Conservation (phyloP, 2,113 vertebrate species). For the Meriones unguiculatus region DNA sequence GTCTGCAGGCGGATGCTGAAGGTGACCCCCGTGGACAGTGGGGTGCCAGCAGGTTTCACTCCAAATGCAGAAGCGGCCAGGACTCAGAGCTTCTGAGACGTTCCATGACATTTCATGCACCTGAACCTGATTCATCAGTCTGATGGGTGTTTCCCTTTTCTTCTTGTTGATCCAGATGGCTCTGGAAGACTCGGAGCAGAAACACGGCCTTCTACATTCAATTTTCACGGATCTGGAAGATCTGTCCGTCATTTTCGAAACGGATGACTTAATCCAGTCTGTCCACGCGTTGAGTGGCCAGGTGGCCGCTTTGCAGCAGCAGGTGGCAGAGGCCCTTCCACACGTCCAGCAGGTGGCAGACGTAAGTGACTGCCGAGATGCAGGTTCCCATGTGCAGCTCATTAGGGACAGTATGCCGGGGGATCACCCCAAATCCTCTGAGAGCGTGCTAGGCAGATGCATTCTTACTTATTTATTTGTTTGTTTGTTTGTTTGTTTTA, state of each 20-base stretch:
- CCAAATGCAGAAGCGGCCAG: neutral
- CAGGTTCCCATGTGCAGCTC: constrained; percentile 17
- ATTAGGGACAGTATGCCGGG: neutral
- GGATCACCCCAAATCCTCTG: neutral
- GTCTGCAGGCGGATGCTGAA: neutral
- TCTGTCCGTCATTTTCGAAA: constrained; percentile 91
- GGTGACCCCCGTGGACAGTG: neutral
- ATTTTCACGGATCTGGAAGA: constrained; percentile 90
- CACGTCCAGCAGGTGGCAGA: constrained; percentile 90
- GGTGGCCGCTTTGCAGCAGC: constrained; percentile 89
- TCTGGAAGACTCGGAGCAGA: constrained; percentile 93
- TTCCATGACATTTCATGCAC: neutral
- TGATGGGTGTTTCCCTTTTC: constrained; percentile 15
- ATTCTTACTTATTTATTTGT: neutral
- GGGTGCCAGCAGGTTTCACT: neutral
- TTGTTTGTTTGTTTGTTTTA: too few species aligned
- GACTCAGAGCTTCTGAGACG: neutral
- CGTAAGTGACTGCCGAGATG: constrained; percentile 87
- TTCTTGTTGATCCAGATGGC: constrained; percentile 88
- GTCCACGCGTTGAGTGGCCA: constrained; percentile 86
- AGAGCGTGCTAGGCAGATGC: neutral
- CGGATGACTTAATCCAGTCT: constrained; percentile 85
- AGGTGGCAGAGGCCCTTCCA: constrained; percentile 89
- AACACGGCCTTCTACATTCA: constrained; percentile 89
- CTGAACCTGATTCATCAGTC: neutral